phyloP scores from a whole-genome alignment of 1,140 invertebrate genomes.

The Gryllus bimaculatus region DNA sequence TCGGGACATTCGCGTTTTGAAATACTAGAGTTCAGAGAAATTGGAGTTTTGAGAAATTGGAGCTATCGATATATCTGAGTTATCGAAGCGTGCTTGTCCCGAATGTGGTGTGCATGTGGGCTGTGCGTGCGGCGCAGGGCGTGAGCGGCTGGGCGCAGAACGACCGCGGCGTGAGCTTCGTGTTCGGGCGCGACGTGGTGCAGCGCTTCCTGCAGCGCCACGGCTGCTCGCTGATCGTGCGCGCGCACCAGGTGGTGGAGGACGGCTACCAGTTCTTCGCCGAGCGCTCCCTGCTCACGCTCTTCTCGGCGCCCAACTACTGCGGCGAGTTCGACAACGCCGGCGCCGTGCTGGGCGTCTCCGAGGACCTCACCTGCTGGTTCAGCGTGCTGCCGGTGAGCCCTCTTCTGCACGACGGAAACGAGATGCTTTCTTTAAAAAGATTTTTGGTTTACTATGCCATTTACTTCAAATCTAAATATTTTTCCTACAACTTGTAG shows the following conservation, averaged over 20 bases:
- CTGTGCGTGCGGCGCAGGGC: background rate
- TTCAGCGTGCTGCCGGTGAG: slow-evolving; percentile 37
- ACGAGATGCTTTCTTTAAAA: no score
- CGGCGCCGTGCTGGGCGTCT: slow-evolving; percentile 69
- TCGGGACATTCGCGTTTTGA: no score
- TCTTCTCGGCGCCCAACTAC: slow-evolving; percentile 82
- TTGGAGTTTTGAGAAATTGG: no score
- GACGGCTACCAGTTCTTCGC: slow-evolving; percentile 89
- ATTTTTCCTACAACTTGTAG: no score
- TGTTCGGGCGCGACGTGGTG: slow-evolving; percentile 53
- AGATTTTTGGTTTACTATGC: no score
- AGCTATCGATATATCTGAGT: no score
- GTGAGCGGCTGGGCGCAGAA: slow-evolving; percentile 59
- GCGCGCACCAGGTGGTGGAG: slow-evolving; percentile 67
- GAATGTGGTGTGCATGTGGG: background rate
- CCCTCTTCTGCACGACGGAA: background rate
- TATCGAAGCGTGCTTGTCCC: no score
- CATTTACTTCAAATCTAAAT: no score
- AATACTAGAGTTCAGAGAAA: no score
- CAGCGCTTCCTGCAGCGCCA: slow-evolving; percentile 48
- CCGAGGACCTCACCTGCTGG: slow-evolving; percentile 66
- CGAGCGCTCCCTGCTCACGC: slow-evolving; percentile 81
- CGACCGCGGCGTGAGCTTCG: slow-evolving; percentile 68
- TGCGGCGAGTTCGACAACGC: slow-evolving; percentile 84
- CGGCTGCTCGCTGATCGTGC: slow-evolving; percentile 47